A percentile compares a stretch with the other conserved stretches of the same genome.
phyloP scores from a whole-genome alignment of 2,113 vertebrate species.

The Amia ocellicauda region DNA sequence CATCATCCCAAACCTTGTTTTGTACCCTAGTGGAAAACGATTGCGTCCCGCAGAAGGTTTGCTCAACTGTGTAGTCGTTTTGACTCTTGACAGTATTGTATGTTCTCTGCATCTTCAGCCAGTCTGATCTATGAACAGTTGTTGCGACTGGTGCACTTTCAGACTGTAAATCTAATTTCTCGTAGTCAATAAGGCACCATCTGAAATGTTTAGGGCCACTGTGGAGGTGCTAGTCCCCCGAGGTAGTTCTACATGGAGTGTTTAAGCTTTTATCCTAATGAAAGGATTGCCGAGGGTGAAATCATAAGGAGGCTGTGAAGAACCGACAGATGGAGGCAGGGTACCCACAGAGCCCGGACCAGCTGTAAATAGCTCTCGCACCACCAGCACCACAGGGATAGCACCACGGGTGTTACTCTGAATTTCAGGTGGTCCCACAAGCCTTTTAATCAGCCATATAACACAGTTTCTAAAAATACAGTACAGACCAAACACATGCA shows the following conservation, averaged over 20 bases:
- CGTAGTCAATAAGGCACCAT: not conserved
- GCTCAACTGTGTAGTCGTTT: too few species aligned
- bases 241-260: conserved; percentile 27
- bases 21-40: too few species aligned
- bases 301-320: conserved; percentile 41
- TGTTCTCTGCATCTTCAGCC: too few species aligned
- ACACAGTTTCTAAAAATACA: too few species aligned
- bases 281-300: conserved; percentile 53
- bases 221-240: conserved; percentile 8
- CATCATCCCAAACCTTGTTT: conserved; percentile 18
- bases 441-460: too few species aligned
- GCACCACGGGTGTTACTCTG: not conserved
- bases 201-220: conserved; percentile 10
- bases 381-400: conserved; percentile 11
- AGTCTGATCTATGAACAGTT: too few species aligned
- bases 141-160: too few species aligned
- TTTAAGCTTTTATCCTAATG: conserved; percentile 25
- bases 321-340: conserved; percentile 60
- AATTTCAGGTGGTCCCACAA: conserved; percentile 8
- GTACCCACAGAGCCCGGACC: conserved; percentile 52
- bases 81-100: too few species aligned
- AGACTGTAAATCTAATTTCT: not conserved
- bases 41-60: too few species aligned
- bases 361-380: conserved; percentile 56
- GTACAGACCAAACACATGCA: too few species aligned